phyloP scores from a whole-genome alignment of 92 coral and sea anemone genomes.

The Virgularia gustaviana region DNA sequence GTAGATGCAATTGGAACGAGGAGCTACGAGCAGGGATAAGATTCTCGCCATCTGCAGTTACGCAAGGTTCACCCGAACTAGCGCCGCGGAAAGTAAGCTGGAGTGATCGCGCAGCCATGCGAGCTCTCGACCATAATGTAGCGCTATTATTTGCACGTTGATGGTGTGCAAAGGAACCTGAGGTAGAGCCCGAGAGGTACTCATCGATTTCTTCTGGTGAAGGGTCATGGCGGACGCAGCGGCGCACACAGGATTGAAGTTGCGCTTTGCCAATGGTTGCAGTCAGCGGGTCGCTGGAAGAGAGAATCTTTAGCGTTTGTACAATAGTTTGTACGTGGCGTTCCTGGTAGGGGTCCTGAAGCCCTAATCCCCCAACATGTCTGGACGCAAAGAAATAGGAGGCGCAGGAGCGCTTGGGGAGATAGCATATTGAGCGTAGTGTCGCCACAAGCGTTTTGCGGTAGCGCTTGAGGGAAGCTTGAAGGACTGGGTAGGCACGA shows the following conservation, averaged over 20 bases:
- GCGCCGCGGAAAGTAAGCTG: neutral
- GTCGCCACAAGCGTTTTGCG: neutral
- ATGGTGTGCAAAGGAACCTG: too few species aligned
- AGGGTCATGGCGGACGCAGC: neutral
- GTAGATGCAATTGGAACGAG: too few species aligned
- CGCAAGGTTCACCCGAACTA: too few species aligned
- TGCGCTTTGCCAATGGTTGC: neutral
- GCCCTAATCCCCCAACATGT: neutral
- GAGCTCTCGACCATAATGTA: constrained; percentile 2
- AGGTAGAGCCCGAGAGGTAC: neutral
- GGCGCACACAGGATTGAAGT: neutral
- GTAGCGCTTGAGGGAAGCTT: neutral
- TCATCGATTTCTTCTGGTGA: neutral
- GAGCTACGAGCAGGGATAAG: too few species aligned
- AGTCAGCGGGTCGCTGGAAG: neutral
- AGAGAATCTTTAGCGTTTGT: neutral
- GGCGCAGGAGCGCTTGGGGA: neutral
- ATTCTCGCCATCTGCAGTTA: too few species aligned
- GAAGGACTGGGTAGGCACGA: neutral
- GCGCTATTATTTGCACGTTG: neutral
- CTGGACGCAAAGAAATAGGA: neutral
- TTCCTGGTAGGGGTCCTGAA: constrained; percentile 3
- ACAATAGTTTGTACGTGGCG: neutral
- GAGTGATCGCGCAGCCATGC: neutral
- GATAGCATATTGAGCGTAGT: neutral